A percentile compares a stretch with the other conserved stretches of the same genome.
Evolutionary conservation across 2,888 invertebrate genomes (phyloP).

Genomic region (Pediacus dermestoides): DNA sequence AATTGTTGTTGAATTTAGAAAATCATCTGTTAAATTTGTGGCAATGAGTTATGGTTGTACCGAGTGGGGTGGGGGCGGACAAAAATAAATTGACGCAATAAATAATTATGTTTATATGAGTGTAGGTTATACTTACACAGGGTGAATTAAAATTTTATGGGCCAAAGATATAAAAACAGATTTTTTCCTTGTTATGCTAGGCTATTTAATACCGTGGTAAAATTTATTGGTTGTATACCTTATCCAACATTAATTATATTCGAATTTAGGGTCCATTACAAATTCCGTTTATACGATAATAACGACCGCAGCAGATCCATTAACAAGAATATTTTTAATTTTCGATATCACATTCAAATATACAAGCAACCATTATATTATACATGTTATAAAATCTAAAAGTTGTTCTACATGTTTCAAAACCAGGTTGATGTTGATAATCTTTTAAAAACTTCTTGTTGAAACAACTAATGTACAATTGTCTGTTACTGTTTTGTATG

Average conservation of each 20-base stretch:
- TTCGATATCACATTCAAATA: conserved; percentile 34
- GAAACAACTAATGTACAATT: conserved; percentile 24
- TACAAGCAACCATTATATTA: conserved; percentile 35
- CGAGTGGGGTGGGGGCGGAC: too few relatives aligned
- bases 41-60: too few relatives aligned
- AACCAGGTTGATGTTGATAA: conserved; percentile 30
- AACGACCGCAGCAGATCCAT: neutral
- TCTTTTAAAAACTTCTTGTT: conserved; percentile 27
- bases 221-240: too few relatives aligned
- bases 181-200: too few relatives aligned
- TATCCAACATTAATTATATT: conserved; percentile 32
- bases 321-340: conserved; percentile 26
- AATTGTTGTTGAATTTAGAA: too few relatives aligned
- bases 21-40: too few relatives aligned
- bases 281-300: conserved; percentile 25
- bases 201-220: too few relatives aligned
- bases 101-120: too few relatives aligned
- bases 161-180: conserved; percentile 11
- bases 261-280: conserved; percentile 22
- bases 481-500: too few relatives aligned
- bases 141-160: neutral
- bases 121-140: too few relatives aligned
- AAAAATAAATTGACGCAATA: too few relatives aligned
- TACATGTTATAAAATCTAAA: conserved; percentile 38
- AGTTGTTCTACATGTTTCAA: conserved; percentile 35